A percentile compares a stretch with the other conserved stretches of the same genome.
phyloP scores from a whole-genome alignment of 2,113 vertebrate species.

The Protomyctophum bolini region DNA sequence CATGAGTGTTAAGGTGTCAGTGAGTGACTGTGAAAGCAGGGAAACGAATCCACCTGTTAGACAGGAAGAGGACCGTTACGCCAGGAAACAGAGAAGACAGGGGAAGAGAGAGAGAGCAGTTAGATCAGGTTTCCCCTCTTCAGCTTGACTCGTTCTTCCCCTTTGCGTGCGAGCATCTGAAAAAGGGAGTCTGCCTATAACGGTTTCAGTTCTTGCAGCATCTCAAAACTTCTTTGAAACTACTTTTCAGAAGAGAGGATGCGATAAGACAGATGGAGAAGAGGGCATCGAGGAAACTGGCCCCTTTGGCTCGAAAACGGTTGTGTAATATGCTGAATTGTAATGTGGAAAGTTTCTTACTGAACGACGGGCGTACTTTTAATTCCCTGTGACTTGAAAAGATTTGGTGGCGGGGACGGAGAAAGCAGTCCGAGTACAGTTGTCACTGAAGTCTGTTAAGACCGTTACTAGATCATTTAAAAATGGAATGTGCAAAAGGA shows the following conservation, averaged over 20 bases:
- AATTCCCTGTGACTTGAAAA: too few species aligned
- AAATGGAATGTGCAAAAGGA: too few species aligned
- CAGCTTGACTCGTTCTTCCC: slow-evolving; percentile 80
- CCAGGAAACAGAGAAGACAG: slow-evolving; percentile 80
- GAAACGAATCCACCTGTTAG: slow-evolving; percentile 52
- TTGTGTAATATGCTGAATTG: slow-evolving; percentile 48
- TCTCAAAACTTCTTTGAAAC: slow-evolving; percentile 48
- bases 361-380: slow-evolving; percentile 12
- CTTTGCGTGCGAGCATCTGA: slow-evolving; percentile 63
- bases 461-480: too few species aligned
- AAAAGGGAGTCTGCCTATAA: slow-evolving; percentile 68
- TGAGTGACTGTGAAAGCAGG: slow-evolving; percentile 35
- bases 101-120: slow-evolving; percentile 64
- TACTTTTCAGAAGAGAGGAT: slow-evolving; percentile 47
- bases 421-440: too few species aligned
- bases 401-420: too few species aligned
- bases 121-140: slow-evolving; percentile 73
- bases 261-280: slow-evolving; percentile 34
- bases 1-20: slow-evolving; percentile 51
- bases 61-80: slow-evolving; percentile 72
- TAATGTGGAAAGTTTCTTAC: slow-evolving; percentile 37
- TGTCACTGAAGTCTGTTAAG: too few species aligned
- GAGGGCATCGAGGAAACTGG: slow-evolving; percentile 36
- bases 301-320: slow-evolving; percentile 31
- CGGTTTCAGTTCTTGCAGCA: slow-evolving; percentile 75